These are phyloP conservation scores for Teinopalpus imperialis DNA, from an alignment of 2,888 invertebrate species.

Conservation along the genomic window DNA sequence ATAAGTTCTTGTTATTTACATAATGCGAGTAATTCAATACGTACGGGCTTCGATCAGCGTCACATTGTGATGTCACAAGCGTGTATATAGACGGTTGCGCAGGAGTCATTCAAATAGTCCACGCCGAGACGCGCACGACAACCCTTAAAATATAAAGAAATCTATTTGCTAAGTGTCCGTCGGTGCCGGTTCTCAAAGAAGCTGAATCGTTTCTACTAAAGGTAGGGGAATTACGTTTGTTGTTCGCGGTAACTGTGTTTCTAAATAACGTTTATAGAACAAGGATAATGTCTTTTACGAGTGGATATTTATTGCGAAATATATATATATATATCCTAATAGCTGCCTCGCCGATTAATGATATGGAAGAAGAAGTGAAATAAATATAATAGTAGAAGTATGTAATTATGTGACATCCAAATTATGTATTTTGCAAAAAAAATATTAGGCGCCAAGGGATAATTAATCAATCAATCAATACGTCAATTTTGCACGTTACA, in stretches of 20 bases:
- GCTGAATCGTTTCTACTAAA: slow-evolving; percentile 30
- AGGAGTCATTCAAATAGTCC: slow-evolving; percentile 60
- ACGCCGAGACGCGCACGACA: slow-evolving; percentile 48
- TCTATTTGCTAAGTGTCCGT: slow-evolving; percentile 25
- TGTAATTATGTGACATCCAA: no score
- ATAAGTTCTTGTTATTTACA: slow-evolving; percentile 29
- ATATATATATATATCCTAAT: no score
- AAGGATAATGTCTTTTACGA: slow-evolving; percentile 1
- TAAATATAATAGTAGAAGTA: no score
- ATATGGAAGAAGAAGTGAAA: no score
- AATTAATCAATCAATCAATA: no score
- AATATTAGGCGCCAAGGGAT: no score
- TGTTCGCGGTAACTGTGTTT: neutral
- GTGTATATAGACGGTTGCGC: slow-evolving; percentile 70
- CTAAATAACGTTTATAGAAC: neutral
- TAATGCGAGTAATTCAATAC: slow-evolving; percentile 27
- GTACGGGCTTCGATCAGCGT: slow-evolving; percentile 24
- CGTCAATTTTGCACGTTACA: no score
- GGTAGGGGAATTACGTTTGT: slow-evolving; percentile 33
- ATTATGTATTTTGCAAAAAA: no score
- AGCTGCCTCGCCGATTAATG: no score
- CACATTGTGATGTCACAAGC: slow-evolving; percentile 53
- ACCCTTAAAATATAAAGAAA: slow-evolving; percentile 48
- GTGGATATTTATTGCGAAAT: slow-evolving; percentile 11
- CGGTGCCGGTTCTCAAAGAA: slow-evolving; percentile 27